Evolutionary conservation across 2,113 vertebrate genomes (phyloP), one percentile per base, ranked within the genome.

Genomic region (Promerops cafer): DNA sequence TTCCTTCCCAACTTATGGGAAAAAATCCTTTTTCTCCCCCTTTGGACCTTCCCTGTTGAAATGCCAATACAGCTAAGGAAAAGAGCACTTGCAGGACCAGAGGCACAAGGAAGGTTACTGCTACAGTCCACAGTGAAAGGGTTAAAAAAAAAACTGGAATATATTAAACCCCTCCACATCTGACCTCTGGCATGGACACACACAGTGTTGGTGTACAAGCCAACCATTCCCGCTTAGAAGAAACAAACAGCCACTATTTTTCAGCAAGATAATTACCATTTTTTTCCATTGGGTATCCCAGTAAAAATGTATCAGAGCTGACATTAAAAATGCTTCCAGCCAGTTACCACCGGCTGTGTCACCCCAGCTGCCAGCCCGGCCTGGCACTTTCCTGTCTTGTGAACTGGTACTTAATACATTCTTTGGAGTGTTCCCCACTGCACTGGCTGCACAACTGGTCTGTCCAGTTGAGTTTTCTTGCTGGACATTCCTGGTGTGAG

Each of bases 181-280:
- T 84, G 93, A 96, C 92, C 95, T 96, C 92, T 93, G 94, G 93
- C 92, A 89, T 0, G 37, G 85, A 59, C 33, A 83, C 52, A 66
- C 50, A 63, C 83, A 90, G 75, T 8, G 52, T 18, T 91, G 79
- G 85, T 57, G 82, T 50, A 75, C 64, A 83, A 71, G 93, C 93
- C 92, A 94, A 63, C 88, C 61, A 37, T 56, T 93, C 31, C 88
- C 39, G 27, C 80, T 92, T 42, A 82, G 83, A 91, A 93, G 96
- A 96, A 95, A 97, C 88, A 96, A 96, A 92, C 87, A 97, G 79
- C 56, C 82, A 78, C 57, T 93, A 68, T 93, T 83, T 88, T 92
- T 69, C 63, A 90, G 83, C 65, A 35, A 33, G 40, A 68, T 56
- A 93, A 96, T 92, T 90, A 90, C 80, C 53, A 68, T 93, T 89